Evolutionary conservation across 2,797 vertebrate species (phyloP).

Genomic region (Artibeus jamaicensis): DNA sequence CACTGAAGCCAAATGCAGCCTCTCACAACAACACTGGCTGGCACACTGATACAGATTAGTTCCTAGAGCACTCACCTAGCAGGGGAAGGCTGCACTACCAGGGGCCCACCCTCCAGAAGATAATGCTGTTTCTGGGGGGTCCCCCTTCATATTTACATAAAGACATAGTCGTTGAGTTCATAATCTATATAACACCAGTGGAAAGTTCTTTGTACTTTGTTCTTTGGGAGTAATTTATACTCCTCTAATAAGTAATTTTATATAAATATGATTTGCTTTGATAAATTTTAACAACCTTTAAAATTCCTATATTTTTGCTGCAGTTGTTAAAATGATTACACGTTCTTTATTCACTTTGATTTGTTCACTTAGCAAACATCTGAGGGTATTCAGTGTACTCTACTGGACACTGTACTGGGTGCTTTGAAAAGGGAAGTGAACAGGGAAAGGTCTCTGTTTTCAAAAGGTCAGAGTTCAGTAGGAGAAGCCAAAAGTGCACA

Average conservation of each 20-base stretch:
- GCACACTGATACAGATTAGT: background rate
- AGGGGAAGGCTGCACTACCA: background rate
- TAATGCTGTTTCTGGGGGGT: background rate
- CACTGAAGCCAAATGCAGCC: background rate
- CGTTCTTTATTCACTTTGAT: background rate
- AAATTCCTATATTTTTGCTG: constrained; percentile 15
- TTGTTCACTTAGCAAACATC: constrained; percentile 34
- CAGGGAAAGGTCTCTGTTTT: background rate
- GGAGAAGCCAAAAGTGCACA: background rate
- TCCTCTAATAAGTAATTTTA: constrained; percentile 30
- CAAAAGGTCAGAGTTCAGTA: background rate
- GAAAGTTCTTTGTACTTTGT: constrained; percentile 28
- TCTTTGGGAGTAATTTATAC: constrained; percentile 28
- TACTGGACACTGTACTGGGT: background rate
- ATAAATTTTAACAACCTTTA: constrained; percentile 21
- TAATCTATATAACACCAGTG: background rate
- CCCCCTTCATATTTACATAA: background rate
- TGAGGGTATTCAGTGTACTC: background rate
- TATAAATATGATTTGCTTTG: constrained; percentile 35
- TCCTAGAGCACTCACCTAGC: background rate
- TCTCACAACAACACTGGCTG: background rate
- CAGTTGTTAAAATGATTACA: background rate
- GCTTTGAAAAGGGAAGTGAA: constrained; percentile 13
- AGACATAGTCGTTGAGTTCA: background rate
- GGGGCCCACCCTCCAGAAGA: background rate